Evolutionary conservation across 2,113 vertebrate species (phyloP).

Genomic region (Triplophysa siluroides): DNA sequence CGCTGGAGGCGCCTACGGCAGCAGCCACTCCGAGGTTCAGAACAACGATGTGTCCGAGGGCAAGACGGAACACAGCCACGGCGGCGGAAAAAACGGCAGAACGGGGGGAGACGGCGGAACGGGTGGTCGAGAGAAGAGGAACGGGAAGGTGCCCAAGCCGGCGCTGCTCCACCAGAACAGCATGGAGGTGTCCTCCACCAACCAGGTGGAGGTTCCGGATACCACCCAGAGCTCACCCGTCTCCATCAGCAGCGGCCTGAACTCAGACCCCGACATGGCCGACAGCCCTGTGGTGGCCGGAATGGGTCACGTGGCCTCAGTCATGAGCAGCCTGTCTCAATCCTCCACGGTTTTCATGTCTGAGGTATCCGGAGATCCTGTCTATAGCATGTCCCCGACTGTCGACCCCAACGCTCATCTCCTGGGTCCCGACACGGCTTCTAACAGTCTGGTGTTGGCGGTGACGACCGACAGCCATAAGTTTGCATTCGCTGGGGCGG

Average conservation of each 20-base stretch:
- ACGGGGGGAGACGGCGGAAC: constrained; percentile 66
- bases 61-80: constrained; percentile 87
- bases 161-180: constrained; percentile 94
- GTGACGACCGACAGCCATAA: constrained; percentile 93
- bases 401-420: constrained; percentile 88
- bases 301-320: constrained; percentile 86
- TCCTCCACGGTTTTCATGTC: constrained; percentile 96
- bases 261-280: constrained; percentile 88
- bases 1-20: constrained; percentile 79
- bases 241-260: constrained; percentile 91
- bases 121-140: constrained; percentile 84
- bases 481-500: constrained; percentile 88
- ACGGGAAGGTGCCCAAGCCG: constrained; percentile 90
- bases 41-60: constrained; percentile 98
- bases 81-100: constrained; percentile 74
- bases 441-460: constrained; percentile 90
- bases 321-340: constrained; percentile 88
- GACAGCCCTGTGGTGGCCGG: constrained; percentile 91
- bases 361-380: constrained; percentile 91
- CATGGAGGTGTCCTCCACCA: constrained; percentile 95
- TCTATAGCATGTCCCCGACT: constrained; percentile 92
- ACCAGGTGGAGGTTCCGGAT: constrained; percentile 97
- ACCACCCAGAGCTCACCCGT: constrained; percentile 97
- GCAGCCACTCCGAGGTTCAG: constrained; percentile 91
- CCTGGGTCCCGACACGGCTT: constrained; percentile 80